phyloP scores from a whole-genome alignment of 2,113 vertebrate species.

The Sula dactylatra region DNA sequence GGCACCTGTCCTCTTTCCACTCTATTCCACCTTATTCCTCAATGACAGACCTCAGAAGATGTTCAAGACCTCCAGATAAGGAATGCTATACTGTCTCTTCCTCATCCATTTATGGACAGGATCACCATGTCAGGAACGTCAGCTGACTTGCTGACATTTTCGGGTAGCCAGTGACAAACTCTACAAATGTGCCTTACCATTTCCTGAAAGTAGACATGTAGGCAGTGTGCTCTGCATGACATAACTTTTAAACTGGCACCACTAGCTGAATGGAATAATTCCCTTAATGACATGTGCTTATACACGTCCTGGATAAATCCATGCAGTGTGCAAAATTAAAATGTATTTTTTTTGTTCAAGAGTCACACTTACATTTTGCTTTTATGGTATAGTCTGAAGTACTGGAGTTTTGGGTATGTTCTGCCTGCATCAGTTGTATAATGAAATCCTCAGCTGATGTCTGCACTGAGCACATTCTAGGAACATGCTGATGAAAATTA shows the following conservation, averaged over 20 bases:
- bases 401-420: not conserved
- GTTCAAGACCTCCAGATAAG: not conserved
- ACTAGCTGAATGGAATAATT: not conserved
- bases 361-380: not conserved
- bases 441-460: not conserved
- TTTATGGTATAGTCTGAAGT: not conserved
- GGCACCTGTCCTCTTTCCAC: rapidly evolving
- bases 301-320: not conserved
- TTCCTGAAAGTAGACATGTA: not conserved
- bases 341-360: not conserved
- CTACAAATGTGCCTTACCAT: not conserved
- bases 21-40: not conserved
- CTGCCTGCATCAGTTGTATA: not conserved
- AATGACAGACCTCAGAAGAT: not conserved
- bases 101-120: not conserved
- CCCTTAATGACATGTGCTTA: not conserved
- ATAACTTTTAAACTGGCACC: not conserved
- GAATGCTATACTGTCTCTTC: not conserved
- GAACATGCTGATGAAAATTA: not conserved
- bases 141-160: not conserved
- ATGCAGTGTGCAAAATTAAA: not conserved
- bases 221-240: not conserved
- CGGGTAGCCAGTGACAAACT: not conserved
- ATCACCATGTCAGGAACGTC: not conserved
- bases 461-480: not conserved